Evolutionary conservation across 2,888 invertebrate genomes (phyloP), one percentile per base, ranked within the genome.

Genomic region (Blastobasis lacticolella): DNA sequence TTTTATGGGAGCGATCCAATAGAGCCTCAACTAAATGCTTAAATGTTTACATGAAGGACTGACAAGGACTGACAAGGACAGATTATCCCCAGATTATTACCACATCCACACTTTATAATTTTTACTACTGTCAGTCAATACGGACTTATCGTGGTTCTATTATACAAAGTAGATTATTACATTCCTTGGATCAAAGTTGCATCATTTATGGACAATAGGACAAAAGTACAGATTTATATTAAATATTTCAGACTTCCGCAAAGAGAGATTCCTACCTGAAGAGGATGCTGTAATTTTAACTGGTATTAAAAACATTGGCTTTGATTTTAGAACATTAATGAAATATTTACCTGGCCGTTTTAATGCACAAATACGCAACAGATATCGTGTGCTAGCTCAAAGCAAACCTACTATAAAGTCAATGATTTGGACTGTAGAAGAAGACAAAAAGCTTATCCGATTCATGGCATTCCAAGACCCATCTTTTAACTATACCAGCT

Each of bases 161-260:
- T n/a, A n/a, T n/a, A 91, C 57, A 90, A 85, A 57, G 84, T 91
- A 51, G 94, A 93, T 10, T 83, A 90, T 54, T 90, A 90, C 46
- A 92, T 95, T 57, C 93, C 94, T 0, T 96, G 96, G 95, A 88
- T 90, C 4, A 91, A 90, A 67, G 91, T 95, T 6, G 86, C 90
- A 1, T 85, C 88, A 37, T 88, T 90, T 49, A 91, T 94, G 75
- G 89, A 90, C 7, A 89, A 90, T 54, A 88, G 92, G 57, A 90
- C 91, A 0, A 92, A 92, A 67, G 81, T 87, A 4, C 94, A 94
- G 70, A 76, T 94, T 8, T 93, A 94, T 61, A 89, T 90, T 53
- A 90, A 91, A 56, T 91, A 89, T 62, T 61, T 68, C 40, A 66
- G 84, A 52, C 58, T 82, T 86, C 37, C 89, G 86, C 50, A 92